Base-by-base conservation (phyloP, 2,113 vertebrate species). In the Euleptes europaea region DNA sequence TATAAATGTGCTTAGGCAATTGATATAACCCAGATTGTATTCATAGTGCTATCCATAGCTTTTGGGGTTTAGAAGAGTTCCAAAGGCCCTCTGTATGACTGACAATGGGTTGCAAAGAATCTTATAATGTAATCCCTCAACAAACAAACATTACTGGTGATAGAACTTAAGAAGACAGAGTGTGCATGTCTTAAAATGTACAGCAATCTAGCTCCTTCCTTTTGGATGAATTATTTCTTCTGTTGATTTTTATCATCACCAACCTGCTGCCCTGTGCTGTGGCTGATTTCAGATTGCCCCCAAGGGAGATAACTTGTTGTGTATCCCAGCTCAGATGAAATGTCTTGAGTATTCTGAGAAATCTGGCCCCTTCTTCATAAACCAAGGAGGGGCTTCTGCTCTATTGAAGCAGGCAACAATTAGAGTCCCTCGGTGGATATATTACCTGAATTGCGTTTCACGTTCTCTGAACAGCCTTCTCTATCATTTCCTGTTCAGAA, bases 381-480 rank as follows among this genome's bases (percentile, higher is more conserved):
- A n/a, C 42, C 23, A 72, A n/a, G 40, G 44, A 84, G 71, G 38
- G 40, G 51, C 70, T 19, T 79, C 1, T 31, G 1, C 38, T 35
- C 44, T 38, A 63, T 82, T 87, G 76, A 76, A 80, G 44, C 78
- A 89, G 84, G 75, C 66, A 65, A 54, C 80, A 87, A 74, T 88
- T 90, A 67, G 88, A 60, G 75, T 35, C 66, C 82, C 73, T 49
- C 2, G 51, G 54, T 83, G 85, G 88, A 33, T 10, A 1, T 87
- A 73, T 90, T 91, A 82, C 83, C 83, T 82, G 67, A 90, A 70
- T 74, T 90, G 33, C 67, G 82, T 73, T 63, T 19, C 23, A 75
- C n/a, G 23, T 63, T 38, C 83, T 60, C 35, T 14, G 65, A 72
- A 88, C 69, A 60, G 89, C 75, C 89, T 66, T 35, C 86, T 86